Conservation (phyloP, 2,113 vertebrate species). For the Camelus dromedarius region DNA sequence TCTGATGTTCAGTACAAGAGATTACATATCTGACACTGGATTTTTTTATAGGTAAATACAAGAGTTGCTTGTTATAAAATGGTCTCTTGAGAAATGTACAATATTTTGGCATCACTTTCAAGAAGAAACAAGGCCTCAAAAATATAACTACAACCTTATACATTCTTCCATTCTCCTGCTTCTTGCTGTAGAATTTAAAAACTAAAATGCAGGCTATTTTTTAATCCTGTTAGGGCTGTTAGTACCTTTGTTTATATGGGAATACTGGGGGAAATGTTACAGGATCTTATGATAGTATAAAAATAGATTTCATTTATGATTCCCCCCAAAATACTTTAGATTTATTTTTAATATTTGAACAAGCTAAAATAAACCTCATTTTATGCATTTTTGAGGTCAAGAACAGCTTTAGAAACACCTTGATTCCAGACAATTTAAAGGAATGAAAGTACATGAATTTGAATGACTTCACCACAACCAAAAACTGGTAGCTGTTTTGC, state of each 20-base stretch:
- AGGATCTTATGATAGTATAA: not conserved
- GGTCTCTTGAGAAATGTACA: not conserved
- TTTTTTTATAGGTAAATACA: slow-evolving; percentile 55
- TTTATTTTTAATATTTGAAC: not conserved
- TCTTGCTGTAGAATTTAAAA: not conserved
- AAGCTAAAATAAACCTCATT: not conserved
- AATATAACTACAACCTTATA: not conserved
- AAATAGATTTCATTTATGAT: not conserved
- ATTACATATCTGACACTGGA: not conserved
- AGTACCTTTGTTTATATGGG: not conserved
- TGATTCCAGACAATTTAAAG: not conserved
- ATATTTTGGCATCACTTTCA: not conserved
- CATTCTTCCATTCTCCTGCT: not conserved
- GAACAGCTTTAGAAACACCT: not conserved
- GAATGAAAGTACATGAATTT: not conserved
- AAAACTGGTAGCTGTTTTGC: not conserved
- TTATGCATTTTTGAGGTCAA: not conserved
- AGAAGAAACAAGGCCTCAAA: slow-evolving; percentile 11
- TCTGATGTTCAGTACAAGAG: slow-evolving; percentile 17
- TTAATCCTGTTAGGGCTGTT: not conserved
- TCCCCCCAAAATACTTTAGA: not conserved
- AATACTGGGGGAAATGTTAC: not conserved
- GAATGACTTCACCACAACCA: not conserved
- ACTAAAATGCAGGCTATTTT: not conserved
- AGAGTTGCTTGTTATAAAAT: not conserved